phyloP scores from a whole-genome alignment of 2,113 vertebrate species.

The Pelvicachromis taeniatus region DNA sequence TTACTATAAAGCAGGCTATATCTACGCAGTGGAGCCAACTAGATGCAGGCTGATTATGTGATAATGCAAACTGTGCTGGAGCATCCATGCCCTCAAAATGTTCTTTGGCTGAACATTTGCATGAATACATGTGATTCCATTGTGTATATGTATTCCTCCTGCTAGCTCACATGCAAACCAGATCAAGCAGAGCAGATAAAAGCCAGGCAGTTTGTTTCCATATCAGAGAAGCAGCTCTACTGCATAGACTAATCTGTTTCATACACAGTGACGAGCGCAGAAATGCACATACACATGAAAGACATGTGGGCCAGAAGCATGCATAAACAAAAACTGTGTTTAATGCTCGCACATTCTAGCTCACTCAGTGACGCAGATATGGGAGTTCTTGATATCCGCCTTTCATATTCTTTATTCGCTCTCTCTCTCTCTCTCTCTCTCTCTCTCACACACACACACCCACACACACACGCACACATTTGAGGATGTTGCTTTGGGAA shows the following conservation, averaged over 20 bases:
- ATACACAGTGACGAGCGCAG: constrained; percentile 14
- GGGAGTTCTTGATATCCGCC: not conserved
- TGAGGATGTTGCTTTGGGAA: constrained; percentile 29
- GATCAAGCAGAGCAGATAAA: constrained; percentile 57
- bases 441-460: not conserved
- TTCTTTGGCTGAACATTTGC: constrained; percentile 3
- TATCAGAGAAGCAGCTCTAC: constrained; percentile 56
- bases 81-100: not conserved
- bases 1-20: not conserved
- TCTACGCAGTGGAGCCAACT: not conserved
- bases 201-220: constrained; percentile 45
- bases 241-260: constrained; percentile 47
- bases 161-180: not conserved
- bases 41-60: not conserved
- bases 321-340: constrained; percentile 27
- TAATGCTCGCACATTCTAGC: not conserved
- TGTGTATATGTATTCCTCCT: not conserved
- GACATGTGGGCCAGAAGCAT: not conserved
- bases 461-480: not conserved
- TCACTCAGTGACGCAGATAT: constrained; percentile 1
- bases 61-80: not conserved
- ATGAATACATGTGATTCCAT: not conserved
- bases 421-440: not conserved
- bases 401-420: not conserved
- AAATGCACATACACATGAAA: constrained; percentile 11